A percentile compares a stretch with the other conserved stretches of the same genome.
Conservation (phyloP, 2,797 vertebrate genomes). For the Cryptoprocta ferox region DNA sequence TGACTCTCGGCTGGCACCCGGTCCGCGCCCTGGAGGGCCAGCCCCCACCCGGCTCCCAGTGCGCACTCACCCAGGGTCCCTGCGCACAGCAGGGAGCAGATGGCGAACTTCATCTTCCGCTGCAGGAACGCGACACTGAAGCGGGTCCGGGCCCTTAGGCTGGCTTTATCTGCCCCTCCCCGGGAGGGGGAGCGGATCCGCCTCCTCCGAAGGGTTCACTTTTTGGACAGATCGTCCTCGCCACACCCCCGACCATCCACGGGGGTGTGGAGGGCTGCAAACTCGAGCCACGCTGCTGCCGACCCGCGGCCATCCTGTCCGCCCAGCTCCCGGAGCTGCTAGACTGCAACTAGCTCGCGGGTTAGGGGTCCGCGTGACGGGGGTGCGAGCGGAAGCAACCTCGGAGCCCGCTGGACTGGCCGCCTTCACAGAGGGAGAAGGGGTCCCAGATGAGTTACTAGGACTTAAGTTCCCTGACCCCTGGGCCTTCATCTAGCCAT, state of each 20-base stretch:
- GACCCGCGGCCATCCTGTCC: background rate
- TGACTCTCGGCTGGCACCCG: background rate
- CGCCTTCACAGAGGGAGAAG: background rate
- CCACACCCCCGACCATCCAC: background rate
- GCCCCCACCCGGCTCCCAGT: background rate
- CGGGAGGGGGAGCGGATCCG: background rate
- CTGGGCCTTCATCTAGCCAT: background rate
- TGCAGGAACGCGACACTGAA: accelerated
- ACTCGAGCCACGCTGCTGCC: accelerated
- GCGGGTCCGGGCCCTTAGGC: accelerated
- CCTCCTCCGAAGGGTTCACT: background rate
- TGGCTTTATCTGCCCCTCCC: background rate
- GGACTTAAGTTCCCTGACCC: background rate
- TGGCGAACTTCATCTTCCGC: background rate
- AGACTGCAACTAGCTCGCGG: background rate
- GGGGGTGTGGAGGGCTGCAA: background rate
- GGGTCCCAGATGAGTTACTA: background rate
- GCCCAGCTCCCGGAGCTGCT: background rate
- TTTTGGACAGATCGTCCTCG: background rate
- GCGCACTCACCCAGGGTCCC: conserved; percentile 64
- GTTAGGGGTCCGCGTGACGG: accelerated
- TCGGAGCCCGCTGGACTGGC: accelerated
- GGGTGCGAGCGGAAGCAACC: background rate
- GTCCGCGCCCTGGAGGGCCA: background rate
- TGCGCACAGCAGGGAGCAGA: background rate